phyloP scores from a whole-genome alignment of 2,113 vertebrate species.

The Lophura nycthemera region DNA sequence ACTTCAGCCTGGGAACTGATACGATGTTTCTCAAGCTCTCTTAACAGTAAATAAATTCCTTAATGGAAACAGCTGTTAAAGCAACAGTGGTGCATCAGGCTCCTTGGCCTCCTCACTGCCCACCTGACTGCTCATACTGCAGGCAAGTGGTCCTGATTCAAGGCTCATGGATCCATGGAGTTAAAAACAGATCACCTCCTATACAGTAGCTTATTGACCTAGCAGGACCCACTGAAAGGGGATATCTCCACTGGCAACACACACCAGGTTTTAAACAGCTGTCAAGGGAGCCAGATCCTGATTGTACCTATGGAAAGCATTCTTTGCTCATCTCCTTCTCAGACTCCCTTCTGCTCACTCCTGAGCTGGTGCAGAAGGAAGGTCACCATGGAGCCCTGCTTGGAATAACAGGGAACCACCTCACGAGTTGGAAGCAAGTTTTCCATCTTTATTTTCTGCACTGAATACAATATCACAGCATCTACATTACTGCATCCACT shows the following conservation, averaged over 20 bases:
- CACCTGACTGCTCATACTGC: not conserved
- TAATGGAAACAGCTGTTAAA: not conserved
- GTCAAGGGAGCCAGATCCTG: not conserved
- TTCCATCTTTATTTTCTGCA: not conserved
- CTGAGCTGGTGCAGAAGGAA: not conserved
- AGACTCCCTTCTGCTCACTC: not conserved
- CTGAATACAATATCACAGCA: not conserved
- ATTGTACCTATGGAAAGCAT: not conserved
- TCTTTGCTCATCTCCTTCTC: not conserved
- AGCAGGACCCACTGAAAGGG: not conserved
- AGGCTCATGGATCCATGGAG: not conserved
- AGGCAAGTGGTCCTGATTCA: no score
- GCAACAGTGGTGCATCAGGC: fast-evolving
- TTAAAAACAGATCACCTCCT: not conserved
- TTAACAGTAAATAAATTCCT: not conserved
- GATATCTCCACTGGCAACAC: not conserved
- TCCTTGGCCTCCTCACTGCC: not conserved
- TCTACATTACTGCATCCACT: not conserved
- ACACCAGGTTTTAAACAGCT: not conserved
- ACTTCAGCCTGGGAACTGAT: not conserved
- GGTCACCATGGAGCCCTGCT: fast-evolving
- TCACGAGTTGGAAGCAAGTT: not conserved
- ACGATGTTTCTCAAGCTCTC: not conserved
- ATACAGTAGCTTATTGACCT: not conserved
- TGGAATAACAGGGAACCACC: not conserved